Base-by-base conservation (phyloP, 2,113 vertebrate species). In the Eulacestoma nigropectus region DNA sequence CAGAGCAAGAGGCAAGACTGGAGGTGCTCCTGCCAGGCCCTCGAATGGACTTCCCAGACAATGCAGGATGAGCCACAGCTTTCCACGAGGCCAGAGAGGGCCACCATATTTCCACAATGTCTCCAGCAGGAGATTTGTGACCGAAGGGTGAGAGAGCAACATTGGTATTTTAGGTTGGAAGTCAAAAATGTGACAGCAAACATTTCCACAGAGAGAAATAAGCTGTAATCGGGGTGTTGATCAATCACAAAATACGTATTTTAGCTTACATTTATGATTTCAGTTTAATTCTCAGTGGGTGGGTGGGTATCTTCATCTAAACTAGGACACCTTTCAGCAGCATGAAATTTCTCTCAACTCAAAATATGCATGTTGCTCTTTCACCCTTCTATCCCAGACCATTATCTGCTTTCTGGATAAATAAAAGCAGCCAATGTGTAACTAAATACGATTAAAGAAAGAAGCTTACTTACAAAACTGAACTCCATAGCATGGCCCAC, bases 321-420 rank as follows among this genome's bases (percentile, higher is more conserved):
- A 95, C 72, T 64, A 93, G 83, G 60, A 70, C 77, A 65, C n/a
- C 23, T 92, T 84, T 74, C 86, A 68, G 83, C 56, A 68, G 80
- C 41, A n/a, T 81, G 53, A 90, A 90, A 86, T 90, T 90, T 81
- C 52, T 78, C 56, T 78, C 41, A 22, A 44, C 21, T 67, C 44
- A 56, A 81, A 95, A 84, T 67, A 88, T 2, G 26, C 8, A 8
- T 50, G 35, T 57, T 91, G 46, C 37, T 82, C 69, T 80, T 78
- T 62, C 50, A 56, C 41, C 53, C 27, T 90, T 63, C 47, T 55
- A 59, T 37, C 56, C 44, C 52, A 84, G 56, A 60, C 47, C 82
- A 74, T 26, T 77, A 26, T 39, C 50, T n/a, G 15, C 78, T 87
- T 87, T 63, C 52, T 63, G 19, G 39, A 87, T 52, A 89, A 89